Conservation (phyloP, 2,797 vertebrate species). For the Coregonus sp. region DNA sequence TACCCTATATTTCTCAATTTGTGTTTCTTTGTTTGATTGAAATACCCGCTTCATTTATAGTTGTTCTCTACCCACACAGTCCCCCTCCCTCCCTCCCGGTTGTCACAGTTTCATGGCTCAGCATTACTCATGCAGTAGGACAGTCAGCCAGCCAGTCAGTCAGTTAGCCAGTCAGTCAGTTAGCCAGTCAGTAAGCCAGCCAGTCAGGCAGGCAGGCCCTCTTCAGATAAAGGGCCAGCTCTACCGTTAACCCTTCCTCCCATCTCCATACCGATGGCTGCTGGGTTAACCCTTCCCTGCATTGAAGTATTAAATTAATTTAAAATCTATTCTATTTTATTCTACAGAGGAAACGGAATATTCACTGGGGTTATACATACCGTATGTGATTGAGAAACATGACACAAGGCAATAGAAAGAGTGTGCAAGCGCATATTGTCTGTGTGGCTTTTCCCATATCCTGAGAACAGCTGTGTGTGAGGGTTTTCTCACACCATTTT, state of each 20-base stretch:
- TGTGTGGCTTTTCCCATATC: neutral
- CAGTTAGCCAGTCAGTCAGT: neutral
- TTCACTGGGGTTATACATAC: neutral
- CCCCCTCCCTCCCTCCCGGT: slow-evolving; percentile 45
- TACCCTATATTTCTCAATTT: neutral
- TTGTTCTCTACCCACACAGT: slow-evolving; percentile 51
- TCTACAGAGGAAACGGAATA: neutral
- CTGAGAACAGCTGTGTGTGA: neutral
- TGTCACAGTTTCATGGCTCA: slow-evolving; percentile 74
- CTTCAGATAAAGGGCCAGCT: neutral
- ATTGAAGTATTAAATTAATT: slow-evolving; percentile 37
- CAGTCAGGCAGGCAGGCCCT: slow-evolving; percentile 5
- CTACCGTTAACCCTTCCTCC: neutral
- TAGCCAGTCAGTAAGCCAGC: slow-evolving; percentile 20
- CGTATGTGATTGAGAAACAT: neutral
- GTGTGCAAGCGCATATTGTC: neutral
- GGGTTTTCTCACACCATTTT: neutral
- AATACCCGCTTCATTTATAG: slow-evolving; percentile 31
- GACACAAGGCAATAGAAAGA: neutral
- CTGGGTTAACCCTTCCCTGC: neutral
- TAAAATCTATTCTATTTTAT: slow-evolving; percentile 39
- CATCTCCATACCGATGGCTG: neutral
- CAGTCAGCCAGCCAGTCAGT: slow-evolving; percentile 35
- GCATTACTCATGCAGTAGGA: slow-evolving; percentile 67
- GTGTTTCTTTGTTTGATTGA: neutral